These are phyloP conservation scores for Tenthredo amoena DNA, from an alignment of 2,888 invertebrate species.

Conservation along the genomic window DNA sequence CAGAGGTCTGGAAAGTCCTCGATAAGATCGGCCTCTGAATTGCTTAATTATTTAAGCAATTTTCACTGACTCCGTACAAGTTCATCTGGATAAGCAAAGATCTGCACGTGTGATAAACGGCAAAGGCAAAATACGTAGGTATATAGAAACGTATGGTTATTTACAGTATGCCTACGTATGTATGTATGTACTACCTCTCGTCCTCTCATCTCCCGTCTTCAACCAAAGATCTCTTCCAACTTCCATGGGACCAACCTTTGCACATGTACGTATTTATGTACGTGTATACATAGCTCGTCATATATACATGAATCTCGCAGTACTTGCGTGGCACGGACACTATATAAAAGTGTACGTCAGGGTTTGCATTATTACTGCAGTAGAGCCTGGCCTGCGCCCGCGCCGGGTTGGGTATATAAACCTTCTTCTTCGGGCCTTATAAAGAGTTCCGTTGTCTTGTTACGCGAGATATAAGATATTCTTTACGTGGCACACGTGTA, in stretches of 20 bases:
- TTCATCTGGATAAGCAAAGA: conserved; percentile 45
- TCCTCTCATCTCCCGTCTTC: neutral
- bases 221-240: neutral
- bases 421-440: conserved; percentile 65
- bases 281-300: neutral
- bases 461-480: conserved; percentile 68
- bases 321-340: neutral
- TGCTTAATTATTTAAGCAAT: conserved; percentile 65
- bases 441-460: conserved; percentile 74
- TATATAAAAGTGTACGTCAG: conserved; percentile 22
- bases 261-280: neutral
- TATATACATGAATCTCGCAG: neutral
- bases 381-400: neutral
- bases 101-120: conserved; percentile 34
- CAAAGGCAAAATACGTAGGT: neutral
- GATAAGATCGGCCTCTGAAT: conserved; percentile 65
- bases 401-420: conserved; percentile 51
- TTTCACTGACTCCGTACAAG: conserved; percentile 42
- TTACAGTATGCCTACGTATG: neutral
- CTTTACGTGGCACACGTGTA: conserved; percentile 68
- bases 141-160: neutral
- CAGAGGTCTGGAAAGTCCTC: neutral
- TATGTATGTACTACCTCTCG: no score
- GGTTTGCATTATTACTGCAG: conserved; percentile 47
- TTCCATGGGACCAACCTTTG: neutral